Base-by-base conservation (phyloP, 2,797 vertebrate genomes). In the Catostomus latipinnis region DNA sequence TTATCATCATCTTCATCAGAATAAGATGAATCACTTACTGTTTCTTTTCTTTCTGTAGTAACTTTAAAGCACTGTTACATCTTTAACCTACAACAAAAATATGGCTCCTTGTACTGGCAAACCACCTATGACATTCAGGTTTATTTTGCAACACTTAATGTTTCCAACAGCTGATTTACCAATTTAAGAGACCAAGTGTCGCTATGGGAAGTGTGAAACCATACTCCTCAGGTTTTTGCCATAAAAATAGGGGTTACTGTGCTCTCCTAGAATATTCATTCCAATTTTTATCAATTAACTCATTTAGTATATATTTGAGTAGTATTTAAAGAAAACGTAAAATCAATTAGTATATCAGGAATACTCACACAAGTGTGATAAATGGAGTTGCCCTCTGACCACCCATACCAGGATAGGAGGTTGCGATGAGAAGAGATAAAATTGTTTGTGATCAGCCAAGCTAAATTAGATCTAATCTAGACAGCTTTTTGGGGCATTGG, bases 401-500 rank as follows among this genome's bases (percentile, higher is more conserved):
- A 50, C 34, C 45, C 1, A 8, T 22, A 12, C 13, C 48, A 34
- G 46, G 13, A 71, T 1, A 71, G n/a, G 53, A 71, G n/a, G 53
- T n/a, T 58, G 52, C 46, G 63, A 67, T 56, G 52, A 75, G 45
- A 22, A 46, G 53, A 67, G 45, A 76, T 75, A 18, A 76, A 34
- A 76, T 76, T 9, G 2, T 67, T 66, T 58, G 53, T 67, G 63
- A 43, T 76, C 6, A 8, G 16, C 69, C 11, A 0, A 71, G 68
- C 5, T 10, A 34, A 13, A 0, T 8, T 6, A 6, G 72, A 78
- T 12, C 43, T 52, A 12, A 49, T 57, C 52, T 67, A 82, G 69
- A 46, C 9, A 52, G 22, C 76, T 67, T 76, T 57, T 48, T 50
- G 6, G 50, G 78, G 60, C 67, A 76, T 69, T 74, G 72, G 76